Evolutionary conservation across 1,140 invertebrate genomes (phyloP).

Genomic region (Drosophila navojoa): DNA sequence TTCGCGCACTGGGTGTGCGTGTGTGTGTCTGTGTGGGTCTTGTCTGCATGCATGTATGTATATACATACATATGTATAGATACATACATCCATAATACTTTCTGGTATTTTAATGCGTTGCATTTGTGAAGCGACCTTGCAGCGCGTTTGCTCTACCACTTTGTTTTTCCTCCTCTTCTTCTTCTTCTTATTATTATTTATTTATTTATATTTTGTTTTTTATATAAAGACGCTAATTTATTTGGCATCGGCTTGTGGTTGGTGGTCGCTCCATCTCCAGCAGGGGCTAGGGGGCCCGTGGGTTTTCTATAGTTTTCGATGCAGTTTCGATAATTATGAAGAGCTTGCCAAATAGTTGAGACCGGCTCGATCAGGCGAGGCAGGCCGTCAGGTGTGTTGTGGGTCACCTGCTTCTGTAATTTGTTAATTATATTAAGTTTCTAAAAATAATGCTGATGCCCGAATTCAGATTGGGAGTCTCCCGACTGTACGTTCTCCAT

Average conservation of each 20-base stretch:
- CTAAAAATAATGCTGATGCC: too few species aligned
- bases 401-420: neutral
- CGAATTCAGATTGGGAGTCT: too few species aligned
- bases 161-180: slow-evolving; percentile 19
- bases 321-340: slow-evolving; percentile 64
- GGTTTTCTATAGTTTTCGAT: slow-evolving; percentile 24
- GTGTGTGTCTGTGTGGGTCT: neutral
- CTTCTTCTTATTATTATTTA: slow-evolving; percentile 2
- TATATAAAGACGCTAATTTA: slow-evolving; percentile 77
- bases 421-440: slow-evolving; percentile 4
- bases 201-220: neutral
- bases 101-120: slow-evolving; percentile 71
- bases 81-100: slow-evolving; percentile 53
- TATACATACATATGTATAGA: slow-evolving; percentile 25
- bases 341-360: slow-evolving; percentile 61
- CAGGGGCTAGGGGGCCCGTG: slow-evolving; percentile 29
- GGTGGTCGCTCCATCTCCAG: slow-evolving; percentile 20
- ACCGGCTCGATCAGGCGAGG: neutral
- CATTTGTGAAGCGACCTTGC: slow-evolving; percentile 60
- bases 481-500: too few species aligned
- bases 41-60: slow-evolving; percentile 17
- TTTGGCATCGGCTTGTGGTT: slow-evolving; percentile 49
- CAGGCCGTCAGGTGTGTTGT: neutral
- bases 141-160: slow-evolving; percentile 14
- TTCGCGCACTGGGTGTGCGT: neutral